Conservation (phyloP, 2,797 vertebrate genomes). For the Gambusia yucatana region DNA sequence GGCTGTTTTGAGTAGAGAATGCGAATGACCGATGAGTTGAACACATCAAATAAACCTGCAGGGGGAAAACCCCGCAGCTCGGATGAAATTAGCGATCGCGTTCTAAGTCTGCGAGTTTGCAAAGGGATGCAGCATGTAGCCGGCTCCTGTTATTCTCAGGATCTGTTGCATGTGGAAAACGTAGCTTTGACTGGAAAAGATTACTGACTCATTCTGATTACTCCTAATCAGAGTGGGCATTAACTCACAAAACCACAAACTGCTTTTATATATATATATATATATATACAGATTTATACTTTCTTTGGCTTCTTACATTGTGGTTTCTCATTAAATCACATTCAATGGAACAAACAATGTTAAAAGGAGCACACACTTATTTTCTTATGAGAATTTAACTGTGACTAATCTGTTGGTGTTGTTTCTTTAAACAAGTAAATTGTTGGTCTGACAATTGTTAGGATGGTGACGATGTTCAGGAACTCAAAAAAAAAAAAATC, state of each 20-base stretch:
- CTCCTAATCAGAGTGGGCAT: conserved; percentile 22
- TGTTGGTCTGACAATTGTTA: neutral
- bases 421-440: conserved; percentile 3
- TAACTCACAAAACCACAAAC: conserved; percentile 28
- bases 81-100: neutral
- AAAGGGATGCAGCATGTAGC: neutral
- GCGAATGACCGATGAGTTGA: neutral
- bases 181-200: conserved; percentile 15
- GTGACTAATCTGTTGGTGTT: conserved; percentile 28
- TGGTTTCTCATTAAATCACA: conserved; percentile 2
- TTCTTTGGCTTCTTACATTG: conserved; percentile 14
- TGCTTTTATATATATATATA: neutral
- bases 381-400: neutral
- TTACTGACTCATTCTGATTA: conserved; percentile 16
- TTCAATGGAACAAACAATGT: neutral
- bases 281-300: too few relatives aligned
- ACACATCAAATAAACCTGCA: neutral
- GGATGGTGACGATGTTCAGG: neutral
- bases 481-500: neutral
- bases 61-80: conserved; percentile 2
- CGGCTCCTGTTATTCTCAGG: conserved; percentile 8
- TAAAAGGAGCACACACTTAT: neutral
- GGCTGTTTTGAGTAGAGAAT: conserved; percentile 27
- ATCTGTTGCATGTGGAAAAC: conserved; percentile 16
- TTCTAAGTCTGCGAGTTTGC: too few relatives aligned